These are phyloP conservation scores for Drosophila demipolita DNA, from an alignment of 2,888 invertebrate species.

Conservation along the genomic window DNA sequence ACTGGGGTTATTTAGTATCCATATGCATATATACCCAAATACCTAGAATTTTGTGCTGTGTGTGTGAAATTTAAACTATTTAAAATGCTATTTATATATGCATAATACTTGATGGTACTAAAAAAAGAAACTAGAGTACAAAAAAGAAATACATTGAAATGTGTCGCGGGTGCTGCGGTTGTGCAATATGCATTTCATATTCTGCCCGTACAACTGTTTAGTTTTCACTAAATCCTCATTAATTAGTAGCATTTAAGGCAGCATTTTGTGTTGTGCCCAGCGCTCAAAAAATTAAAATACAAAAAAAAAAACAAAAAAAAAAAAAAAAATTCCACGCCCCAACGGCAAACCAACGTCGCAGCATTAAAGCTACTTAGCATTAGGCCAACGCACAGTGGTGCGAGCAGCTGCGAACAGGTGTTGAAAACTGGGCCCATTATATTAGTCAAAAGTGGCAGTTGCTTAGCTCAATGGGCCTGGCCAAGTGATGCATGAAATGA, in stretches of 20 bases:
- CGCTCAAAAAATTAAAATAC: constrained; percentile 10
- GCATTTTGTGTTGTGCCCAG: constrained; percentile 58
- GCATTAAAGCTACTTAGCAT: constrained; percentile 79
- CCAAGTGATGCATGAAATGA: constrained; percentile 66
- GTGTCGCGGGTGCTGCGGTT: constrained; percentile 49
- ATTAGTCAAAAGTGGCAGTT: constrained; percentile 56
- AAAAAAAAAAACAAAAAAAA: neutral
- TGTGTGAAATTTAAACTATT: constrained; percentile 70
- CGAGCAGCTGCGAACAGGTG: constrained; percentile 67
- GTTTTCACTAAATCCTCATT: constrained; percentile 82
- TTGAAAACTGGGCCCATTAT: constrained; percentile 61
- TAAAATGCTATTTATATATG: constrained; percentile 81
- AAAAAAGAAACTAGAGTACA: constrained; percentile 12
- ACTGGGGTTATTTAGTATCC: constrained; percentile 46
- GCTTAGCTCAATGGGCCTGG: constrained; percentile 35
- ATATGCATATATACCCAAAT: constrained; percentile 41
- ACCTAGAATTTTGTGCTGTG: constrained; percentile 57
- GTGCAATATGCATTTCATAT: constrained; percentile 59
- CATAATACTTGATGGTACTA: constrained; percentile 57
- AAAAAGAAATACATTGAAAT: constrained; percentile 37
- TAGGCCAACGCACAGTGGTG: constrained; percentile 66
- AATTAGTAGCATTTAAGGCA: constrained; percentile 81
- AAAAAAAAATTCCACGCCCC: constrained; percentile 23
- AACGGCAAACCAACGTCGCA: constrained; percentile 43
- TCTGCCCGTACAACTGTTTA: constrained; percentile 57